phyloP scores from a whole-genome alignment of 1,140 invertebrate genomes.

The Heliconius hermathena region DNA sequence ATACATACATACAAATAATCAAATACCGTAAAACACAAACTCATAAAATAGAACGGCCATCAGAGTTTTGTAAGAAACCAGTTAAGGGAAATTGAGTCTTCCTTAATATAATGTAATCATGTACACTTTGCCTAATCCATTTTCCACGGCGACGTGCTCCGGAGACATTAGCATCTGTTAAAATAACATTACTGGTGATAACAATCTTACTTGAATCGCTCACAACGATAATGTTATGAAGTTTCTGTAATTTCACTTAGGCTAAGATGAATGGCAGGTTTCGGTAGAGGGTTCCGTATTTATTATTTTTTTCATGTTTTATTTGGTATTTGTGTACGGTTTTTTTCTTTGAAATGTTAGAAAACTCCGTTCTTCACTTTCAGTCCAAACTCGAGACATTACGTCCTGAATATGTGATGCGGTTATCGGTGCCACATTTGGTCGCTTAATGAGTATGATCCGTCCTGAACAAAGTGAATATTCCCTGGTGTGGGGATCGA shows the following conservation, averaged over 20 bases:
- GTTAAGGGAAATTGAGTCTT: constrained; percentile 16
- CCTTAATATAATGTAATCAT: constrained; percentile 18
- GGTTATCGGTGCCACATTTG: not conserved
- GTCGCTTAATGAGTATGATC: too few relatives aligned
- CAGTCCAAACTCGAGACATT: too few relatives aligned
- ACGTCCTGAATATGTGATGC: not conserved
- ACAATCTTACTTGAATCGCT: constrained; percentile 49
- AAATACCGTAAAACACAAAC: not conserved
- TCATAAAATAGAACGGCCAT: not conserved
- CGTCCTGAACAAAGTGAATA: not conserved
- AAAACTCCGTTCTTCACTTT: not conserved
- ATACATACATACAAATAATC: not conserved
- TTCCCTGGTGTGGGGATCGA: not conserved
- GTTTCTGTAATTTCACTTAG: constrained; percentile 44
- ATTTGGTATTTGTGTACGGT: too few relatives aligned
- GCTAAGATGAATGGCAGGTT: constrained; percentile 19
- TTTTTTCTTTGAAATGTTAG: too few relatives aligned
- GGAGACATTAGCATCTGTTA: constrained; percentile 74
- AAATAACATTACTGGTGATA: constrained; percentile 67
- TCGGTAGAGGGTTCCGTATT: constrained; percentile 14
- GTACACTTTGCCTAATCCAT: constrained; percentile 34
- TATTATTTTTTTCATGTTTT: not conserved
- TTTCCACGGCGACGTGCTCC: constrained; percentile 41
- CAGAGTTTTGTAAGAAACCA: constrained; percentile 5
- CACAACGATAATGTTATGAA: constrained; percentile 51